Evolutionary conservation across 2,797 vertebrate species (phyloP), one percentile per base, ranked within the genome.

Genomic region (Buphagus erythrorhynchus): DNA sequence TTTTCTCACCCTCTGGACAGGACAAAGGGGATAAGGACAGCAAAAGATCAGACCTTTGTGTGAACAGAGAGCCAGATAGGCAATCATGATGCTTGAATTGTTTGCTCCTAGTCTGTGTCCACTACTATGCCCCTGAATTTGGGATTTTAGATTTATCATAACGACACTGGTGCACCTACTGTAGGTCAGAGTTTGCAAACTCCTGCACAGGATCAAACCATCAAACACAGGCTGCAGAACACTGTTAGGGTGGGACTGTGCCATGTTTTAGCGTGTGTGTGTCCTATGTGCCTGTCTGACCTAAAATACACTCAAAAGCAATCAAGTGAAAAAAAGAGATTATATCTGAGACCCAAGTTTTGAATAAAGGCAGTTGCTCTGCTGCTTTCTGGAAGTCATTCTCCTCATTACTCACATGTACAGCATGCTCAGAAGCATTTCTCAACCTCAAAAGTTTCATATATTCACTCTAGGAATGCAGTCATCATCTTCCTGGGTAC

Each of bases 401-500:
- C 45, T 90, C n/a, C n/a, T 78, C 42, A 22, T 88, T 80, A 40
- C 40, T 95, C 62, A 86, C 42, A n/a, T 1, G 26, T 43, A 88
- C n/a, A 62, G 26, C 46, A 40, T 0, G 4, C 22, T 61, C 4
- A 8, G 31, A 67, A 85, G 42, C 52, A 45, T 67, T 96, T 82
- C 59, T 85, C 55, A 76, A 18, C 65, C 48, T 77, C 82, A 63
- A 42, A 79, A 91, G 7, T 67, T 82, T 91, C 0, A 4, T 48
- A n/a, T 57, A 46, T 57, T 89, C 3, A 1, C 57, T 85, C 78
- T 68, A 78, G 59, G 54, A 95, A 90, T 43, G 29, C 3, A 3
- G 38, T 90, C 54, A 13, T 93, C 61, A 28, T 86, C 82, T 93
- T 95, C 61, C 78, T 80, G 72, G 87, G 91, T 91, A 91, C 52